Evolutionary conservation across 2,888 invertebrate species (phyloP).

Genomic region (Ceramica pisi): DNA sequence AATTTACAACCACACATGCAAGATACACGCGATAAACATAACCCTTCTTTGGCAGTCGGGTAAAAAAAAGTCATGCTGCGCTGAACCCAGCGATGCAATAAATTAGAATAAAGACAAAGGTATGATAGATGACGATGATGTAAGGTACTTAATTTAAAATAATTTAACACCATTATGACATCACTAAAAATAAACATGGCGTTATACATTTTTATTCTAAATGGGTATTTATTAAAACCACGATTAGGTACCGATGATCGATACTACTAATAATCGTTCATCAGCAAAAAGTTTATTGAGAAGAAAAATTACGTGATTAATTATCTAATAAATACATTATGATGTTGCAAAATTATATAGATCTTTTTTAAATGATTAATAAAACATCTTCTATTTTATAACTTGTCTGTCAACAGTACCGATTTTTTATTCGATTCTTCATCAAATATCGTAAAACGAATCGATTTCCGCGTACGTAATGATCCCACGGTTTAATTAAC

Average conservation of each 20-base stretch:
- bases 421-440: slow-evolving; percentile 56
- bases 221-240: slow-evolving; percentile 48
- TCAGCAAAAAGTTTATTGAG: slow-evolving; percentile 43
- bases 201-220: slow-evolving; percentile 6
- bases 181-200: slow-evolving; percentile 7
- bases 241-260: slow-evolving; percentile 30
- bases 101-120: too few species aligned
- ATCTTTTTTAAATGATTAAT: slow-evolving; percentile 29
- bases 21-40: too few species aligned
- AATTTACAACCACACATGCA: too few species aligned
- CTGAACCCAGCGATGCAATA: too few species aligned
- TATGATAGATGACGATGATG: neutral
- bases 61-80: too few species aligned
- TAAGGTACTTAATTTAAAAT: neutral
- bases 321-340: slow-evolving; percentile 33
- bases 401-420: slow-evolving; percentile 59
- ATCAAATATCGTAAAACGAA: slow-evolving; percentile 58
- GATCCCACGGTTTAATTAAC: slow-evolving; percentile 72
- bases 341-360: slow-evolving; percentile 31
- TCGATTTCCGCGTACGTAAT: slow-evolving; percentile 68
- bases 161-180: neutral
- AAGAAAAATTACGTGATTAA: slow-evolving; percentile 41
- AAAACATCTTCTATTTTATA: slow-evolving; percentile 44
- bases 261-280: slow-evolving; percentile 23
- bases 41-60: too few species aligned